phyloP scores from a whole-genome alignment of 2,797 vertebrate species.

The Epinephelus malabaricus region DNA sequence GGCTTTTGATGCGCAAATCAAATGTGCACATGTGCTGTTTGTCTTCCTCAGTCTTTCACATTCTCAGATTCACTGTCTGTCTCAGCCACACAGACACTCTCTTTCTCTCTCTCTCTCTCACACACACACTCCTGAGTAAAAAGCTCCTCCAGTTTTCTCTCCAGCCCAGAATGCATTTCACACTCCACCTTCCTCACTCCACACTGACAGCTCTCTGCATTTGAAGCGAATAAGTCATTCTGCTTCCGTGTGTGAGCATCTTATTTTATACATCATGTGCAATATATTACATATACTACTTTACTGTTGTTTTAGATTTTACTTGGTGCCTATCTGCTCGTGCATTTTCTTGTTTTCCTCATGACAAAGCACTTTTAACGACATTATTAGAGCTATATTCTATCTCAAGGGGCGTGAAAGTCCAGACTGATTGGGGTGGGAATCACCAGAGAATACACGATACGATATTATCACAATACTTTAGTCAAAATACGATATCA shows the following conservation, averaged over 20 bases:
- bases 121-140: slow-evolving; percentile 16
- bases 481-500: too few relatives aligned
- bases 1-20: slow-evolving; percentile 62
- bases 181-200: slow-evolving; percentile 59
- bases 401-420: too few relatives aligned
- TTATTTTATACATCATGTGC: slow-evolving; percentile 12
- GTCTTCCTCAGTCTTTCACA: slow-evolving; percentile 28
- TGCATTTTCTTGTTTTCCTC: not conserved
- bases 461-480: too few relatives aligned
- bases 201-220: slow-evolving; percentile 45
- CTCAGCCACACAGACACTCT: not conserved
- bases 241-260: slow-evolving; percentile 13
- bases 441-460: too few relatives aligned
- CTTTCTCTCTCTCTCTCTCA: not conserved
- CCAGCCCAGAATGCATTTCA: slow-evolving; percentile 72
- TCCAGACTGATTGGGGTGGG: too few relatives aligned
- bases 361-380: not conserved
- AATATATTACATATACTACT: slow-evolving; percentile 23
- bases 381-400: not conserved
- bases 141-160: slow-evolving; percentile 45
- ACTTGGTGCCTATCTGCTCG: not conserved
- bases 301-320: not conserved
- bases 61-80: not conserved
- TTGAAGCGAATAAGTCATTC: slow-evolving; percentile 39
- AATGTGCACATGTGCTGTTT: slow-evolving; percentile 49